phyloP scores from a whole-genome alignment of 2,888 invertebrate species.

The Tridacna gigas region DNA sequence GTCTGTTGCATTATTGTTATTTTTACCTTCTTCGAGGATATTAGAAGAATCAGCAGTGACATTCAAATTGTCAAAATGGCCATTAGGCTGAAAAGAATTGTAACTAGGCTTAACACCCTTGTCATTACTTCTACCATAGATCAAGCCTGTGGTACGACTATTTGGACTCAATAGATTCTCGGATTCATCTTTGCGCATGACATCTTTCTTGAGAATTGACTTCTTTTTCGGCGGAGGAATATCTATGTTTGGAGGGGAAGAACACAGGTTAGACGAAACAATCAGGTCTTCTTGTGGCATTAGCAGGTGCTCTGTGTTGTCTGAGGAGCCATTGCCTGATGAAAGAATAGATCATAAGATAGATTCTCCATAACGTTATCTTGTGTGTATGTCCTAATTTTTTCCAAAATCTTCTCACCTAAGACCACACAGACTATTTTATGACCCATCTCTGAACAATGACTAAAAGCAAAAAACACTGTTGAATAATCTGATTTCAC shows the following conservation, averaged over 20 bases:
- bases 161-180: constrained; percentile 84
- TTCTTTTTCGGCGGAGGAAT: constrained; percentile 87
- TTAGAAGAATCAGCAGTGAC: constrained; percentile 41
- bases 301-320: constrained; percentile 50
- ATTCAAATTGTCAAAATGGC: constrained; percentile 52
- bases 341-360: not conserved
- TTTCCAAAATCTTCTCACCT: no score
- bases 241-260: constrained; percentile 71
- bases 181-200: constrained; percentile 88
- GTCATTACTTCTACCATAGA: constrained; percentile 42
- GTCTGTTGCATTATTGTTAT: constrained; percentile 51
- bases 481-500: no score
- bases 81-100: constrained; percentile 40
- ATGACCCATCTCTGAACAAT: no score
- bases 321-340: constrained; percentile 16
- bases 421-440: no score
- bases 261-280: constrained; percentile 54
- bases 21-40: constrained; percentile 8
- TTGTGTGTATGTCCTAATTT: no score
- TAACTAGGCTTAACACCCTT: constrained; percentile 11
- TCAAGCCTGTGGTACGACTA: constrained; percentile 27
- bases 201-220: constrained; percentile 91
- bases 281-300: constrained; percentile 39
- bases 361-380: no score
- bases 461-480: no score